A percentile compares a stretch with the other conserved stretches of the same genome.
These are phyloP conservation scores for Lobophora halterata DNA, from an alignment of 2,888 invertebrate species.

Conservation along the genomic window DNA sequence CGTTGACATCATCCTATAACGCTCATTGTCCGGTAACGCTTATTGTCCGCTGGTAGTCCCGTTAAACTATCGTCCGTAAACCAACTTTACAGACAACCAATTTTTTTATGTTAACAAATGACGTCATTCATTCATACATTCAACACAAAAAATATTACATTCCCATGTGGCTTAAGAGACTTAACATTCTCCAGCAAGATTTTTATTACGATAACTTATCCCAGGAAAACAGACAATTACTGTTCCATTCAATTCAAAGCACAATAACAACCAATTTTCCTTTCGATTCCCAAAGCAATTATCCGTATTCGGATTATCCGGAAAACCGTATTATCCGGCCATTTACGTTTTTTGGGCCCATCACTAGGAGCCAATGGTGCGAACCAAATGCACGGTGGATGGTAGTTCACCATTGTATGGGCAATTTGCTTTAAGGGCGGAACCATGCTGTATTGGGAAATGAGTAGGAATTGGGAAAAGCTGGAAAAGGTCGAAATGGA, in stretches of 20 bases:
- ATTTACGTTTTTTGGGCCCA: conserved; percentile 18
- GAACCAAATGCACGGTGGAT: conserved; percentile 28
- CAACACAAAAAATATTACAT: too few species aligned
- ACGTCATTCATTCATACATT: too few species aligned
- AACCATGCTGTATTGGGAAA: conserved; percentile 20
- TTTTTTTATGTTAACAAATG: too few species aligned
- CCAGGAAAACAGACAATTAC: conserved; percentile 4
- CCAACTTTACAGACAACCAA: too few species aligned
- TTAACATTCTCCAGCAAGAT: not conserved
- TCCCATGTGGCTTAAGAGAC: too few species aligned
- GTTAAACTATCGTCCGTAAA: too few species aligned
- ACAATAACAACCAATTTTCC: conserved; percentile 11
- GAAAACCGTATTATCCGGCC: conserved; percentile 12
- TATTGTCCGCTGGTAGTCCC: too few species aligned
- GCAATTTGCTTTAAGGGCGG: conserved; percentile 35
- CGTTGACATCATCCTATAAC: too few species aligned
- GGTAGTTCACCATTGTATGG: conserved; percentile 42
- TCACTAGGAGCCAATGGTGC: conserved; percentile 42
- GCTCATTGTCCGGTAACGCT: too few species aligned
- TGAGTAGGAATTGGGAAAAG: too few species aligned
- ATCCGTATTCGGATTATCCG: conserved; percentile 12
- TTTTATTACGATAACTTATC: conserved; percentile 1
- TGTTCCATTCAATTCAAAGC: conserved; percentile 4
- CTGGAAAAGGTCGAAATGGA: too few species aligned
- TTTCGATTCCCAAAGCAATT: conserved; percentile 24